phyloP scores from a whole-genome alignment of 2,888 invertebrate species.

The Coleophora flavipennella region DNA sequence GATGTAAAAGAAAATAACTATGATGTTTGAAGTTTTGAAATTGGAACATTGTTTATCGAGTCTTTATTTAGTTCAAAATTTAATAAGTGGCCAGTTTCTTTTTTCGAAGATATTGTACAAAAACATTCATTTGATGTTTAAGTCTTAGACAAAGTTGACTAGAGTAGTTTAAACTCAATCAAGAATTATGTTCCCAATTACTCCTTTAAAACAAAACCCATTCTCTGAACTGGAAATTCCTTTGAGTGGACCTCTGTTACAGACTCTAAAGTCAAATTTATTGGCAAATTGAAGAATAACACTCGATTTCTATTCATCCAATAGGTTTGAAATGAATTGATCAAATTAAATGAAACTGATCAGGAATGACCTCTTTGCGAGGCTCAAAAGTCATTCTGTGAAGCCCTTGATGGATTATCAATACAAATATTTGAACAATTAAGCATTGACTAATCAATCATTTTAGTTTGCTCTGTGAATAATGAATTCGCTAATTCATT shows the following conservation, averaged over 20 bases:
- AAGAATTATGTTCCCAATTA: no score
- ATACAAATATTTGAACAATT: conserved; percentile 49
- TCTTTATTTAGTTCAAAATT: no score
- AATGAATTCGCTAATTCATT: conserved; percentile 1
- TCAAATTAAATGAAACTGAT: conserved; percentile 17
- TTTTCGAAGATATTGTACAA: no score
- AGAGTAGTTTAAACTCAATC: no score
- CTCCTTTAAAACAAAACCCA: conserved; percentile 2
- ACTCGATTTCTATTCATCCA: conserved; percentile 26
- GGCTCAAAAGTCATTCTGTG: conserved; percentile 23
- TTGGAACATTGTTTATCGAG: no score
- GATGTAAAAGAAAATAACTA: no score
- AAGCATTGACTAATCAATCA: conserved; percentile 46
- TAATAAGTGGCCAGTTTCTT: no score
- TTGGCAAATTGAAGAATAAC: conserved; percentile 41
- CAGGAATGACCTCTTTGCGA: conserved; percentile 15
- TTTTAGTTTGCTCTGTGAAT: conserved; percentile 31
- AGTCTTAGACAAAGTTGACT: no score
- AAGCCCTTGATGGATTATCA: conserved; percentile 20
- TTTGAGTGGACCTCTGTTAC: neutral
- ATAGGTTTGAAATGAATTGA: neutral
- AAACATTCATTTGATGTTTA: no score
- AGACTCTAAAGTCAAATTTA: neutral
- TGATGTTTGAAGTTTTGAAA: no score
- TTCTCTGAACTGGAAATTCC: neutral